These are phyloP conservation scores for Labroides dimidiatus DNA, from an alignment of 2,797 vertebrate genomes.

Conservation along the genomic window DNA sequence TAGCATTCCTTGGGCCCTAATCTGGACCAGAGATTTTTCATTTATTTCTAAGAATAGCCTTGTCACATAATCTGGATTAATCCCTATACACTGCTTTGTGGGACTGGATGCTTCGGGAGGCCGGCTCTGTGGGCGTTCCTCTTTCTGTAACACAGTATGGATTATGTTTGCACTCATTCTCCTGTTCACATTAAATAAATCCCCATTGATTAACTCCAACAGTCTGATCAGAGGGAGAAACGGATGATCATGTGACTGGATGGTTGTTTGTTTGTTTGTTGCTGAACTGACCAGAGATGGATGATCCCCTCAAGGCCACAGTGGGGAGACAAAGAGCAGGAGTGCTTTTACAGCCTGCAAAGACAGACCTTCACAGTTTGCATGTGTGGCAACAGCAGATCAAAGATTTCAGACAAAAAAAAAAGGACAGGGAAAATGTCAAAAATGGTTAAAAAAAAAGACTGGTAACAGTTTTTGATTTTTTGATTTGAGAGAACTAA, in stretches of 20 bases:
- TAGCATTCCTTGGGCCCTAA: conserved; percentile 45
- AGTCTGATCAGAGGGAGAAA: conserved; percentile 41
- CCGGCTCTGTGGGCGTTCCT: conserved; percentile 21
- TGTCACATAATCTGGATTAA: conserved; percentile 75
- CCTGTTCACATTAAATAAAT: conserved; percentile 31
- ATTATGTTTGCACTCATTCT: conserved; percentile 35
- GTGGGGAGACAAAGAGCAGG: conserved; percentile 36
- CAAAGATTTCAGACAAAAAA: background rate
- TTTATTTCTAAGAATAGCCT: conserved; percentile 74
- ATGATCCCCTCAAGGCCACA: conserved; percentile 58
- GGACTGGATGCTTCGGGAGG: conserved; percentile 42
- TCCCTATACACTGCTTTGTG: conserved; percentile 57
- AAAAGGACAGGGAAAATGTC: too few species aligned
- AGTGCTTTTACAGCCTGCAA: conserved; percentile 8
- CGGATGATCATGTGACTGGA: conserved; percentile 55
- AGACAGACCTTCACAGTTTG: background rate
- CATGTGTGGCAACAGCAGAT: background rate
- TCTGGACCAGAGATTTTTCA: conserved; percentile 57
- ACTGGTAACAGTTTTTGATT: background rate
- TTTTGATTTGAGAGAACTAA: conserved; percentile 5
- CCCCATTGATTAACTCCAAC: conserved; percentile 52
- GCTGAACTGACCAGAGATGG: conserved; percentile 45
- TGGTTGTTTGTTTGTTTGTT: conserved; percentile 61
- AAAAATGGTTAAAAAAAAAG: background rate
- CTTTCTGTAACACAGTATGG: conserved; percentile 24